Percentiles rank a stretch among this genome's conserved stretches.
These are phyloP conservation scores for Pyrrhia umbra DNA, from an alignment of 2,888 invertebrate genomes.

Conservation along the genomic window DNA sequence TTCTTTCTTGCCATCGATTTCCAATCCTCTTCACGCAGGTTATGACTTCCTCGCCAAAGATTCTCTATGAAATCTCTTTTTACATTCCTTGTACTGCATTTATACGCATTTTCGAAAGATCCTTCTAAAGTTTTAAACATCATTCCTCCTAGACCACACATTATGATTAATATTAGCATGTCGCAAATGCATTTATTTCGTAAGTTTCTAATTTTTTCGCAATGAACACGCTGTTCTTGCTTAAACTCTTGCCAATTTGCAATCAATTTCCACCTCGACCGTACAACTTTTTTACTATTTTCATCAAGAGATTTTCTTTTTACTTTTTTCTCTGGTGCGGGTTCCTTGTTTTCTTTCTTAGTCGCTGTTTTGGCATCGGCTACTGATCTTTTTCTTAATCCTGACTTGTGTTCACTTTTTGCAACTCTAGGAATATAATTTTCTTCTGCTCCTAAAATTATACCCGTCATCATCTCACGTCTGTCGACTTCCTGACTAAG, in stretches of 20 bases:
- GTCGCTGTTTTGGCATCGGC: constrained; percentile 64
- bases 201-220: constrained; percentile 86
- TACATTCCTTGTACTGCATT: constrained; percentile 96
- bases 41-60: constrained; percentile 95
- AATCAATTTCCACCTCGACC: constrained; percentile 84
- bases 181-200: constrained; percentile 93
- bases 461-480: constrained; percentile 72
- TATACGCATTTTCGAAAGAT: constrained; percentile 95
- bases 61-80: constrained; percentile 96
- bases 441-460: constrained; percentile 73
- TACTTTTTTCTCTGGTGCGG: constrained; percentile 67
- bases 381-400: constrained; percentile 77
- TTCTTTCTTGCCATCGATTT: constrained; percentile 95
- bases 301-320: constrained; percentile 66
- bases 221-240: constrained; percentile 89
- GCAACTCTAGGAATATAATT: constrained; percentile 54
- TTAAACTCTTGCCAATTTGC: constrained; percentile 91
- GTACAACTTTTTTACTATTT: constrained; percentile 70
- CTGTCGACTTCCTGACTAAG: constrained; percentile 82
- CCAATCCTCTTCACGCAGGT: constrained; percentile 96
- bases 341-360: constrained; percentile 66
- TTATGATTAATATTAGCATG: constrained; percentile 92
- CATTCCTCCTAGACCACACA: constrained; percentile 95
- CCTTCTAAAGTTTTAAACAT: constrained; percentile 96
- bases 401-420: constrained; percentile 69